phyloP scores from a whole-genome alignment of 2,113 vertebrate species.

The Narcine bancroftii region DNA sequence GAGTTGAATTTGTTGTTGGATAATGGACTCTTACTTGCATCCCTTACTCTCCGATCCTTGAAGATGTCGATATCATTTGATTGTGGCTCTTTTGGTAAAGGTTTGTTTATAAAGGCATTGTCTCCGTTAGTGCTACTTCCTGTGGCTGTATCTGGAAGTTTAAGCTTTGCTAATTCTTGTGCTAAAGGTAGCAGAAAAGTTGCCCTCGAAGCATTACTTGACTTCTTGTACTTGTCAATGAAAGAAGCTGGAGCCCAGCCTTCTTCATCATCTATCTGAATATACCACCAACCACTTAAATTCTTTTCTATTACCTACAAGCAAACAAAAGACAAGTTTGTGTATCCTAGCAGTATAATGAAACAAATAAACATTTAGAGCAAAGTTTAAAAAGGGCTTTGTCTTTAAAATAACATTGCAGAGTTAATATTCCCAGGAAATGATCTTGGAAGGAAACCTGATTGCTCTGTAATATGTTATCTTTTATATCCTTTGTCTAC shows the following conservation, averaged over 20 bases:
- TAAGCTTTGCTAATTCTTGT: slow-evolving; percentile 76
- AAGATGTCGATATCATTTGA: slow-evolving; percentile 52
- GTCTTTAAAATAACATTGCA: not conserved
- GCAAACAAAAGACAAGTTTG: not conserved
- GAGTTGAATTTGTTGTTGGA: slow-evolving; percentile 44
- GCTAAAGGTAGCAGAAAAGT: slow-evolving; percentile 87
- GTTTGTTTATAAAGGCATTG: slow-evolving; percentile 63
- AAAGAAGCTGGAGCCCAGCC: slow-evolving; percentile 93
- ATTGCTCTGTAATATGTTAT: not conserved
- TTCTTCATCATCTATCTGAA: slow-evolving; percentile 95
- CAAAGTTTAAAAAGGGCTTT: not conserved
- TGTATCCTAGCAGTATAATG: not conserved
- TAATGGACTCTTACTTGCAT: slow-evolving; percentile 51
- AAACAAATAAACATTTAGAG: too few relatives aligned
- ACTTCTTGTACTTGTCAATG: slow-evolving; percentile 98
- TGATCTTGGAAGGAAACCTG: not conserved
- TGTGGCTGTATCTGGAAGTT: slow-evolving; percentile 51
- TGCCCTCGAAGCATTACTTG: slow-evolving; percentile 77
- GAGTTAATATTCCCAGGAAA: not conserved
- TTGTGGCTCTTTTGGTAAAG: slow-evolving; percentile 78
- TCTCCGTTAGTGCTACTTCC: slow-evolving; percentile 53
- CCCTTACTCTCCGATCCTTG: slow-evolving; percentile 76
- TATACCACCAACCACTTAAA: slow-evolving; percentile 95
- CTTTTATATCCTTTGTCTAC: not conserved
- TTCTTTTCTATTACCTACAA: slow-evolving; percentile 93